These are phyloP conservation scores for Chionomys nivalis DNA, from an alignment of 2,113 vertebrate species.

Conservation along the genomic window DNA sequence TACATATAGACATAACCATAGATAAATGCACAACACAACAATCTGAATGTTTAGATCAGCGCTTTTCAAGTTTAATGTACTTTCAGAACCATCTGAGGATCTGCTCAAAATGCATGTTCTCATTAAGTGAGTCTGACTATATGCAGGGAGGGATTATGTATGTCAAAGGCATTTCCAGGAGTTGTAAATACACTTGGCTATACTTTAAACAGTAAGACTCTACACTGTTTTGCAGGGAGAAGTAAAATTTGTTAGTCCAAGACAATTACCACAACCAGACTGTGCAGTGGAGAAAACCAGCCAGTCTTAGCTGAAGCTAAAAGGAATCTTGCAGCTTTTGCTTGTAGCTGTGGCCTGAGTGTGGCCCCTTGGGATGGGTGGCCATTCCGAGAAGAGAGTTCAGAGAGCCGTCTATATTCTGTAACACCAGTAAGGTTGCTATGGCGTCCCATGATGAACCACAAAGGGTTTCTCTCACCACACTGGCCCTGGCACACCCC, in stretches of 20 bases:
- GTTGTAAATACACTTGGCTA: background rate
- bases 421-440: slow-evolving; percentile 33
- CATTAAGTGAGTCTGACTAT: background rate
- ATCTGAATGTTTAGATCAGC: background rate
- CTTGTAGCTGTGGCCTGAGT: background rate
- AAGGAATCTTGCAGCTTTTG: background rate
- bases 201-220: background rate
- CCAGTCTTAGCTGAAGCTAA: background rate
- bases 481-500: slow-evolving; percentile 51
- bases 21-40: background rate
- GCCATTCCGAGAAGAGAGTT: slow-evolving; percentile 33
- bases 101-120: background rate
- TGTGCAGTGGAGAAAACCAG: background rate
- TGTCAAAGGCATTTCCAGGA: background rate
- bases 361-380: background rate
- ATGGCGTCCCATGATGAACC: slow-evolving; percentile 2
- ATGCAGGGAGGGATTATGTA: background rate
- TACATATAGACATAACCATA: background rate
- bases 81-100: background rate
- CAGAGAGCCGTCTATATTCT: background rate
- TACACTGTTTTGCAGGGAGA: background rate
- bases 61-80: background rate
- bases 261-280: background rate
- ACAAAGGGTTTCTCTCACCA: slow-evolving; percentile 54
- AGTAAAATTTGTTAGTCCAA: background rate